These are phyloP conservation scores for Xestoiulus laeticollis DNA, from an alignment of 2,888 invertebrate genomes.

Conservation along the genomic window DNA sequence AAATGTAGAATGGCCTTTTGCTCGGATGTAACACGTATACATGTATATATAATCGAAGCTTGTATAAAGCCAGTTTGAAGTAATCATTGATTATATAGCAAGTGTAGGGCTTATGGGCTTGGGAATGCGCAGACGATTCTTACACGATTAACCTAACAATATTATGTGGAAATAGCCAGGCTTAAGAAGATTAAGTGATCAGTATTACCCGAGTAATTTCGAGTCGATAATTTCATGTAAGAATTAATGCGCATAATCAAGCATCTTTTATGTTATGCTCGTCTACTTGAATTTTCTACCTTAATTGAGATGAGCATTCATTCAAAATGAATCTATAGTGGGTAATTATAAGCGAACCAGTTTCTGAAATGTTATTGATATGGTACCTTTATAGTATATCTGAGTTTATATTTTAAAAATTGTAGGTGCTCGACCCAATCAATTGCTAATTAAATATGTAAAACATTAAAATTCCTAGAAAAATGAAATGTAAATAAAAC, in stretches of 20 bases:
- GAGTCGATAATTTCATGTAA: constrained; percentile 29
- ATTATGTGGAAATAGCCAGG: constrained; percentile 25
- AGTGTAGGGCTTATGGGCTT: constrained; percentile 8
- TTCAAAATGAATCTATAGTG: neutral
- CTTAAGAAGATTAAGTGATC: constrained; percentile 32
- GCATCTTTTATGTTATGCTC: neutral
- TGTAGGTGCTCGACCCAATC: too few species aligned
- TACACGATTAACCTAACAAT: constrained; percentile 34
- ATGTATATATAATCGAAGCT: neutral
- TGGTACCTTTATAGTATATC: too few species aligned
- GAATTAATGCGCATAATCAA: constrained; percentile 34
- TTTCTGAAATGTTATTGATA: too few species aligned
- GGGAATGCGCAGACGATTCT: neutral
- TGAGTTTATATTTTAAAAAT: too few species aligned
- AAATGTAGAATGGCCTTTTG: neutral
- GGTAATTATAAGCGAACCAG: too few species aligned
- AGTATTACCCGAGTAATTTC: constrained; percentile 33
- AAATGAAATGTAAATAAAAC: too few species aligned
- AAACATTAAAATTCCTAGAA: too few species aligned
- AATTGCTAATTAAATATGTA: too few species aligned
- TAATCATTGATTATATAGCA: constrained; percentile 23
- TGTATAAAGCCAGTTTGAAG: neutral
- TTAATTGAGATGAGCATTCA: constrained; percentile 1
- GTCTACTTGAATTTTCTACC: neutral
- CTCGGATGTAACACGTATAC: neutral